These are phyloP conservation scores for Andrena hattorfiana DNA, from an alignment of 2,888 invertebrate genomes.

Conservation along the genomic window DNA sequence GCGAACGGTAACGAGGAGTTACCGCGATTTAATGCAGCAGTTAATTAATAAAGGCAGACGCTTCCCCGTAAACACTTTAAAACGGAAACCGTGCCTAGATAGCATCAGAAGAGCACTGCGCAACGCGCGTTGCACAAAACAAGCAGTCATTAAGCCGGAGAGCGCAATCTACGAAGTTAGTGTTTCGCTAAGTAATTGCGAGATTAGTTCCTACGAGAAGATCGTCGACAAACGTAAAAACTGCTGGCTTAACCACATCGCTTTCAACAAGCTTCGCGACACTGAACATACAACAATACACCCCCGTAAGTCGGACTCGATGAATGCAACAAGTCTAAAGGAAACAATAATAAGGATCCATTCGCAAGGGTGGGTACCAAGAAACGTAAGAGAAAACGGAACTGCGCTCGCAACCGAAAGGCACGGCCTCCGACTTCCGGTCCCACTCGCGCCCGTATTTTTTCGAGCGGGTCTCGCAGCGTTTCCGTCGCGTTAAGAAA, in stretches of 20 bases:
- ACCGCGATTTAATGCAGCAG: slow-evolving; percentile 41
- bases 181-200: slow-evolving; percentile 29
- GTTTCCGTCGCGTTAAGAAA: slow-evolving; percentile 26
- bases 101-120: slow-evolving; percentile 31
- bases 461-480: neutral
- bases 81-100: slow-evolving; percentile 36
- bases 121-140: slow-evolving; percentile 40
- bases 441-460: neutral
- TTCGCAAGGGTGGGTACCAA: neutral
- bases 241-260: too few relatives aligned
- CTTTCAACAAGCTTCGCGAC: too few relatives aligned
- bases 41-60: slow-evolving; percentile 52
- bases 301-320: too few relatives aligned
- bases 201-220: slow-evolving; percentile 15
- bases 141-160: slow-evolving; percentile 25
- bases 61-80: slow-evolving; percentile 15
- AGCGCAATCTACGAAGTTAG: slow-evolving; percentile 44
- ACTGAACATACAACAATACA: too few relatives aligned
- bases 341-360: slow-evolving; percentile 36
- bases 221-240: neutral
- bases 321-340: neutral
- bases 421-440: neutral
- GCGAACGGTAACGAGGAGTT: slow-evolving; percentile 26
- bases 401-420: neutral
- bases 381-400: neutral